Evolutionary conservation across 2,888 invertebrate species (phyloP).

Genomic region (Mycalesis mineus): DNA sequence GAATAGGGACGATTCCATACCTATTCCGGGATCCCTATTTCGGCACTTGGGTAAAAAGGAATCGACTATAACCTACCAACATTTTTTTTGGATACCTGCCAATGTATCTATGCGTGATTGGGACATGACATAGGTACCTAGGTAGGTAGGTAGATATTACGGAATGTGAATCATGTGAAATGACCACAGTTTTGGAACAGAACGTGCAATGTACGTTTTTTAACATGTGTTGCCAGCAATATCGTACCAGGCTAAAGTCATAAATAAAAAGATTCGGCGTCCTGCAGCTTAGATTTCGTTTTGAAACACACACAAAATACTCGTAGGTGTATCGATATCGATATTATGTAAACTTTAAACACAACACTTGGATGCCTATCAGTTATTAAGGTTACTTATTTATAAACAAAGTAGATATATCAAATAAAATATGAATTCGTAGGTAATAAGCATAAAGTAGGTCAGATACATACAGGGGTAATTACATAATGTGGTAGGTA

Average conservation of each 20-base stretch:
- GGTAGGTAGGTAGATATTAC: slow-evolving; percentile 25
- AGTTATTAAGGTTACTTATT: neutral
- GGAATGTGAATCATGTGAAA: slow-evolving; percentile 29
- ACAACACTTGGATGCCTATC: neutral
- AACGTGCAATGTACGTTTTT: slow-evolving; percentile 20
- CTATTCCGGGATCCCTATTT: too few relatives aligned
- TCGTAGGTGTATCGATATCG: too few relatives aligned
- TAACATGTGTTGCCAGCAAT: slow-evolving; percentile 25
- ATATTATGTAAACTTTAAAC: neutral
- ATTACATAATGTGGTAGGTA: too few relatives aligned
- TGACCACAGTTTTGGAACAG: slow-evolving; percentile 24
- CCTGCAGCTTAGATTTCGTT: too few relatives aligned
- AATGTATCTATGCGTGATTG: slow-evolving; percentile 18
- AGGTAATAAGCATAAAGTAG: neutral
- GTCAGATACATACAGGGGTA: too few relatives aligned
- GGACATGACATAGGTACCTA: slow-evolving; percentile 12
- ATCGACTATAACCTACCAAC: neutral
- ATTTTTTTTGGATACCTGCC: slow-evolving; percentile 20
- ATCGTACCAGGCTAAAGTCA: slow-evolving; percentile 10
- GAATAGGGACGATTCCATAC: too few relatives aligned
- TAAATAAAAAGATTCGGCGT: slow-evolving; percentile 4
- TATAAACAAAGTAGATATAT: neutral
- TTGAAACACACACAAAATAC: too few relatives aligned
- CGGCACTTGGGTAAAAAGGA: neutral
- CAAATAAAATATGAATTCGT: neutral